Base-by-base conservation (phyloP, 2,888 invertebrate species). In the Brenthis ino region DNA sequence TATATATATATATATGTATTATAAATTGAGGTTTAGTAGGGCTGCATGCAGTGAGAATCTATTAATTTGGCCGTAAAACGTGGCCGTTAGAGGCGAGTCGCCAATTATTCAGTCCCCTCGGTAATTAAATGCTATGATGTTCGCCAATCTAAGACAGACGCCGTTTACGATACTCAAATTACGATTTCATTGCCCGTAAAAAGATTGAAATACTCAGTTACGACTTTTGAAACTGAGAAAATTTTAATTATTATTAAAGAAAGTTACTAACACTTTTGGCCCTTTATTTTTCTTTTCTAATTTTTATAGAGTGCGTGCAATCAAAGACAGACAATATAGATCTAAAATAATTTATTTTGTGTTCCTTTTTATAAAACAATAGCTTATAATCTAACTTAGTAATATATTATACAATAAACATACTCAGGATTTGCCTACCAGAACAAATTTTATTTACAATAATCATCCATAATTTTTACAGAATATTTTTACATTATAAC, bases 321-420 rank as follows among this genome's bases (percentile, higher is more conserved):
- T 64, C 51, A 53, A 47, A 28, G 37, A 28, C 56, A 60, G 37
- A 56, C 55, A 61, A 67, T 33, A 24, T 88, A 86, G 84, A 86
- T 90, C 91, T 93, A 92, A 92, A 93, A 93, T 93, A 93, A 88
- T 92, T 91, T 92, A 91, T 90, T 91, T 83, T 84, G 83, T 82
- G 81, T 85, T 83, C 86, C 83, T 84, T 86, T 89, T 92, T 91
- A 89, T 88, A 92, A 92, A 91, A 91, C 89, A 92, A 91, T 89
- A 77, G 81, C 87, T 91, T 89, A 88, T 64, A 77, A 76, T 74
- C 80, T 87, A 85, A 72, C 80, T 87, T 85, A 61, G 87, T 60
- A 70, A 67, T 75, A 77, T 78, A 81, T 82, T 87, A 84, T 89
- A 91, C 89, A 91, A 82, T 88, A 85, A 88, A 87, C 84, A 83